Evolutionary conservation across 2,888 invertebrate genomes (phyloP).

Genomic region (Heliconius hortense): DNA sequence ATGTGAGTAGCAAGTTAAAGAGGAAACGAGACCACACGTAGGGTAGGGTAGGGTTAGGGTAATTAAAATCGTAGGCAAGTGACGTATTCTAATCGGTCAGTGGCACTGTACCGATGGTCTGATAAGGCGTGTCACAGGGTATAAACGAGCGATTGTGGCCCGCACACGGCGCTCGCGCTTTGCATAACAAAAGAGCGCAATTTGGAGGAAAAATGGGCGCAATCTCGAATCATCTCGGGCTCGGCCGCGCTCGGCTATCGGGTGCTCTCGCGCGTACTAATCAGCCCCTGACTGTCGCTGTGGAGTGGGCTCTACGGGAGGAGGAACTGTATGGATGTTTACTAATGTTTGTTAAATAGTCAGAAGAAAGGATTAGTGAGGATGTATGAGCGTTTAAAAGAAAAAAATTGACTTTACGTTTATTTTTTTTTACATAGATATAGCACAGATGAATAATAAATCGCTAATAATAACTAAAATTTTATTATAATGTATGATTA

Average conservation of each 20-base stretch:
- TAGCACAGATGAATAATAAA: background rate
- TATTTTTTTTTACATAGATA: background rate
- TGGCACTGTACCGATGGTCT: slow-evolving; percentile 70
- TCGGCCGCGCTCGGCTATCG: slow-evolving; percentile 54
- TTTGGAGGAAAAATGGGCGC: slow-evolving; percentile 80
- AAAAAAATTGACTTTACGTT: background rate
- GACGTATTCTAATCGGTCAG: slow-evolving; percentile 80
- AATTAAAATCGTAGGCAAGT: slow-evolving; percentile 49
- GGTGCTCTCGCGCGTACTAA: slow-evolving; percentile 59
- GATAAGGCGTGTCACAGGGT: slow-evolving; percentile 75
- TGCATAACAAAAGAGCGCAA: slow-evolving; percentile 81
- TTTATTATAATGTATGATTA: background rate
- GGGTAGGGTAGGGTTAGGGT: slow-evolving; percentile 26
- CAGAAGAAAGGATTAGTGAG: background rate
- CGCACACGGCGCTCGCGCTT: slow-evolving; percentile 80
- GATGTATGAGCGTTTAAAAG: background rate
- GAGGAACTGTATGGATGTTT: slow-evolving; percentile 28
- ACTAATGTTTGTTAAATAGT: slow-evolving; percentile 14
- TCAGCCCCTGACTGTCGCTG: slow-evolving; percentile 42
- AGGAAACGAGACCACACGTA: slow-evolving; percentile 39
- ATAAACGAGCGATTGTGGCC: slow-evolving; percentile 72
- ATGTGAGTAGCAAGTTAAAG: slow-evolving; percentile 18
- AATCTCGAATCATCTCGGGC: slow-evolving; percentile 69
- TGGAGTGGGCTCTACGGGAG: slow-evolving; percentile 23
- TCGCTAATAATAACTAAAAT: background rate